A percentile compares a stretch with the other conserved stretches of the same genome.
Conservation (phyloP, 2,888 invertebrate genomes). For the Bhutanitis thaidina region DNA sequence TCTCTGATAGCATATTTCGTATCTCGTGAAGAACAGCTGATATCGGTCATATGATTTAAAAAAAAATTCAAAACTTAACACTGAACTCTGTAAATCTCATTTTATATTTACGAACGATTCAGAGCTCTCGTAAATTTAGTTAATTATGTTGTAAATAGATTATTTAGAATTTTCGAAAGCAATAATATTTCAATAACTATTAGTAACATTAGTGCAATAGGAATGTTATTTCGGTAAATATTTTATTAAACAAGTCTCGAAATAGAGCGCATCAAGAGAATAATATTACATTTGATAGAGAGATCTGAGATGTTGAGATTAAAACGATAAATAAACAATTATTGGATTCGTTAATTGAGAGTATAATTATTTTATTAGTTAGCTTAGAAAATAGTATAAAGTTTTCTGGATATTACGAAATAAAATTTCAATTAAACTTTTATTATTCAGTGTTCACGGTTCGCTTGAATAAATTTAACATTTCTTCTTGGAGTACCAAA, state of each 20-base stretch:
- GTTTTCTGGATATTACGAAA: constrained; percentile 4
- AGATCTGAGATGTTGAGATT: constrained; percentile 79
- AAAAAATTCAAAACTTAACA: constrained; percentile 8
- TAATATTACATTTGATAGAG: constrained; percentile 42
- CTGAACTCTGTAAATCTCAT: constrained; percentile 7
- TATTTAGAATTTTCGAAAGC: constrained; percentile 53
- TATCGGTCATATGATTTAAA: constrained; percentile 20
- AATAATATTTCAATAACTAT: constrained; percentile 55
- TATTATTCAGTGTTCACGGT: no score
- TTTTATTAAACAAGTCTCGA: constrained; percentile 52
- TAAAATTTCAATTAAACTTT: not conserved
- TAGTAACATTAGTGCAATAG: constrained; percentile 70
- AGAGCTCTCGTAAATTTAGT: constrained; percentile 28
- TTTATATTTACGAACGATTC: constrained; percentile 20
- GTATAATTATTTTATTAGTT: constrained; percentile 18
- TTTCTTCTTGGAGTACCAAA: not conserved
- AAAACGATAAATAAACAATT: constrained; percentile 49
- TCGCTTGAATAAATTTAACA: not conserved
- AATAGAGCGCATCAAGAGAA: constrained; percentile 40
- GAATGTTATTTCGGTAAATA: constrained; percentile 66
- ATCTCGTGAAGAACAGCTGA: constrained; percentile 27
- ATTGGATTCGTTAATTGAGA: constrained; percentile 40
- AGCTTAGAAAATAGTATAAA: constrained; percentile 19
- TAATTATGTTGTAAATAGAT: constrained; percentile 48
- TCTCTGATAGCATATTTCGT: constrained; percentile 44